A percentile compares a stretch with the other conserved stretches of the same genome.
These are phyloP conservation scores for Thymallus thymallus DNA, from an alignment of 2,113 vertebrate genomes.

Conservation along the genomic window DNA sequence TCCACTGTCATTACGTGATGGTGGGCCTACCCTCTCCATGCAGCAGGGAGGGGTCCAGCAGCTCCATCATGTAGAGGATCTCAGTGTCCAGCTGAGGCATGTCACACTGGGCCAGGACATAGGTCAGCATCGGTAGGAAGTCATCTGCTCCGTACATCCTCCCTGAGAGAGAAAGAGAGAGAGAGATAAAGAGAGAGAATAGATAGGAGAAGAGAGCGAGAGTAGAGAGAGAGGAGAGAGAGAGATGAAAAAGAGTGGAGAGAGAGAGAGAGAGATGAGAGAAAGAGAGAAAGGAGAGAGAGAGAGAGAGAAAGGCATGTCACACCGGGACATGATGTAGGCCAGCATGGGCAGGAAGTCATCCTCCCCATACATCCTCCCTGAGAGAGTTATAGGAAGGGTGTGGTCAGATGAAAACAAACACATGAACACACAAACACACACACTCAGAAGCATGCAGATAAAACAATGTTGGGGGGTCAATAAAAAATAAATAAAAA, in stretches of 20 bases:
- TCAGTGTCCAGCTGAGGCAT: conserved; percentile 92
- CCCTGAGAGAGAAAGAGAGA: conserved; percentile 69
- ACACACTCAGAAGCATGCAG: neutral
- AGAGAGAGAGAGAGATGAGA: too few species aligned
- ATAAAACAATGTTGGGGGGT: too few species aligned
- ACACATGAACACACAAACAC: neutral
- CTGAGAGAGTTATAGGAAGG: conserved; percentile 58
- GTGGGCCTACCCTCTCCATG: conserved; percentile 88
- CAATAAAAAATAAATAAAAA: neutral
- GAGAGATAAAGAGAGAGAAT: too few species aligned
- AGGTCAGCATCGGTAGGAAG: conserved; percentile 94
- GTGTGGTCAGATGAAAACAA: conserved; percentile 16
- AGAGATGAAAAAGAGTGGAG: too few species aligned
- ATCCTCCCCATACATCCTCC: conserved; percentile 93
- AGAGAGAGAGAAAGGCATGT: conserved; percentile 74
- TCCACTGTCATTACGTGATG: too few species aligned
- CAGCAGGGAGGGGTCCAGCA: conserved; percentile 88
- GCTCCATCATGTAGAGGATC: conserved; percentile 97
- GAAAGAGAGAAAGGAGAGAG: too few species aligned
- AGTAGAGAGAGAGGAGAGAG: too few species aligned
- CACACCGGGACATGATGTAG: conserved; percentile 91
- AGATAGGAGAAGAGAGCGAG: too few species aligned
- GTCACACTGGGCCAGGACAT: conserved; percentile 93
- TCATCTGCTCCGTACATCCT: conserved; percentile 96
- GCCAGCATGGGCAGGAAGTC: conserved; percentile 96